Conservation (phyloP, 2,888 invertebrate genomes). For the Drosophila emarginata region DNA sequence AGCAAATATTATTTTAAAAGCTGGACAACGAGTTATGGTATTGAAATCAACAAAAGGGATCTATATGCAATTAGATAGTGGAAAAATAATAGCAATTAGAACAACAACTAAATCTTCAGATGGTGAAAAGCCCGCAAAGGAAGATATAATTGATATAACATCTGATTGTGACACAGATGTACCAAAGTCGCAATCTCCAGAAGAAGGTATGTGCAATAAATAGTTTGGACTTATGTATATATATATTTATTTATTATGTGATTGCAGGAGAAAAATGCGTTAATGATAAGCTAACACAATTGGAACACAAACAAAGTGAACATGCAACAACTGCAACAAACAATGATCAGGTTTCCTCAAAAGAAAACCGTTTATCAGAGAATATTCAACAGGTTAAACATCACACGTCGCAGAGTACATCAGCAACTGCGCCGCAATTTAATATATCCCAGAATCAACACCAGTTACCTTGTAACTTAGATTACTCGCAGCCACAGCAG, state of each 20-base stretch:
- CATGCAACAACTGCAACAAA: constrained; percentile 25
- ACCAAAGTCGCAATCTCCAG: constrained; percentile 57
- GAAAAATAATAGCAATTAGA: constrained; percentile 95
- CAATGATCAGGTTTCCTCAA: constrained; percentile 27
- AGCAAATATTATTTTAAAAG: constrained; percentile 94
- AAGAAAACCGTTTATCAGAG: constrained; percentile 29
- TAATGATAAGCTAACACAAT: constrained; percentile 32
- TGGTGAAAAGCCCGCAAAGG: constrained; percentile 65
- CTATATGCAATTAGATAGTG: constrained; percentile 96
- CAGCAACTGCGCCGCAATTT: neutral
- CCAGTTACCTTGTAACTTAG: constrained; percentile 39
- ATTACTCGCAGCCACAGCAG: constrained; percentile 26
- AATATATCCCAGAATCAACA: constrained; percentile 21
- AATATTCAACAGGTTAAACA: constrained; percentile 26
- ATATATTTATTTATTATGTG: constrained; percentile 7
- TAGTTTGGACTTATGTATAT: neutral
- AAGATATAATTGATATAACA: constrained; percentile 79
- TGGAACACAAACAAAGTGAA: constrained; percentile 34
- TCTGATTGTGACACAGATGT: constrained; percentile 69
- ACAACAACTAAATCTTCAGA: constrained; percentile 79
- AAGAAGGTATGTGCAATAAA: constrained; percentile 44
- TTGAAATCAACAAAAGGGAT: constrained; percentile 97
- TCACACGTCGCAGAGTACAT: constrained; percentile 22
- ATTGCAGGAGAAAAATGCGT: constrained; percentile 27
- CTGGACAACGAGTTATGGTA: constrained; percentile 97